phyloP scores from a whole-genome alignment of 2,113 vertebrate genomes.

The Crotophaga sulcirostris region DNA sequence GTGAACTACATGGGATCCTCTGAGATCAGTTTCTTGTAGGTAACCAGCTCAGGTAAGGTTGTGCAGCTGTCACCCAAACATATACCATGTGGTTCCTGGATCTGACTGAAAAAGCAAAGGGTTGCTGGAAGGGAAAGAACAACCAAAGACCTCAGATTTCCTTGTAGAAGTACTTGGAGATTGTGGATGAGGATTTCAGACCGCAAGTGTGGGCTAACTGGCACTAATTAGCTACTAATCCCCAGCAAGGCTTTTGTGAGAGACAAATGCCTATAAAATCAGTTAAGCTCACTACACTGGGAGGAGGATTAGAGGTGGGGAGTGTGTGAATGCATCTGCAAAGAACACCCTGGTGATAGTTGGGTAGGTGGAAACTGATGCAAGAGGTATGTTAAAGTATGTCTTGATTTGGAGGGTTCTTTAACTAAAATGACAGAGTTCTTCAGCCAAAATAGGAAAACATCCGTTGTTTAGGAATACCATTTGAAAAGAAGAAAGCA shows the following conservation, averaged over 20 bases:
- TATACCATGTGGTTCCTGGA: neutral
- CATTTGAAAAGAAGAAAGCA: neutral
- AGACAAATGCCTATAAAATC: neutral
- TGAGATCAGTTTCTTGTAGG: neutral
- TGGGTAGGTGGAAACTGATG: neutral
- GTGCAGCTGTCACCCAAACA: neutral
- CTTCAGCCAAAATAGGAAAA: neutral
- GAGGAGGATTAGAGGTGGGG: neutral
- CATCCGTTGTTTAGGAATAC: neutral
- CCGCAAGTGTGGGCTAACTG: neutral
- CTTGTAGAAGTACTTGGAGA: neutral
- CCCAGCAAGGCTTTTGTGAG: neutral
- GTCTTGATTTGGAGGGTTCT: neutral
- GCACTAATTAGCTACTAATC: neutral
- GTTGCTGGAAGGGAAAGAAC: neutral
- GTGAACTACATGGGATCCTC: too few relatives aligned
- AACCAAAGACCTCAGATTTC: neutral
- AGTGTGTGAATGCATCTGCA: neutral
- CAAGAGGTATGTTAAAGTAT: neutral
- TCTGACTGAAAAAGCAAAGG: neutral
- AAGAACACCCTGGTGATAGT: neutral
- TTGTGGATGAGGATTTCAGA: neutral
- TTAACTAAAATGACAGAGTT: neutral
- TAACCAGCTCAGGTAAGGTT: neutral
- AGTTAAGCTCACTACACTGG: neutral